A percentile compares a stretch with the other conserved stretches of the same genome.
phyloP scores from a whole-genome alignment of 2,888 invertebrate genomes.

The Luperina nickerlii region DNA sequence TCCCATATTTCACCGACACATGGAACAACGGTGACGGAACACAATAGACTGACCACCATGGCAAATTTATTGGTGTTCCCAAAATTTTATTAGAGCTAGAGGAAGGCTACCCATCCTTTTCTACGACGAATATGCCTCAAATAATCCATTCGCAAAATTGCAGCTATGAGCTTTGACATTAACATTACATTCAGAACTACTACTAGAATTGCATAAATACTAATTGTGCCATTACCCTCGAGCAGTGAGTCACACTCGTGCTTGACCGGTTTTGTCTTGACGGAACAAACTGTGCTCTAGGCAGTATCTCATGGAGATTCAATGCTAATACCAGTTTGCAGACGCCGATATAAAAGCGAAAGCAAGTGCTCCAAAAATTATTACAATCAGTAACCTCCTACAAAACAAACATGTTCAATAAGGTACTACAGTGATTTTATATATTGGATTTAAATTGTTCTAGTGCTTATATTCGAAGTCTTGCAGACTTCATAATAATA shows the following conservation, averaged over 20 bases:
- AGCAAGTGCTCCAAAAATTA: constrained; percentile 81
- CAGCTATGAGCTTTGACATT: constrained; percentile 40
- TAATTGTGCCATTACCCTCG: constrained; percentile 59
- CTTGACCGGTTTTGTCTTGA: constrained; percentile 57
- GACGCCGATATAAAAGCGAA: constrained; percentile 84
- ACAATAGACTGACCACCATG: neutral
- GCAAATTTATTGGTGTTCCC: no score
- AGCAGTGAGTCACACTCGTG: constrained; percentile 48
- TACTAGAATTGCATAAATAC: constrained; percentile 48
- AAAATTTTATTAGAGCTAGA: neutral
- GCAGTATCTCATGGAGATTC: constrained; percentile 69
- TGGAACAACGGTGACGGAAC: neutral
- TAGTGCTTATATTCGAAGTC: constrained; percentile 10
- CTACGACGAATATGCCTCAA: neutral
- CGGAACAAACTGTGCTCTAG: constrained; percentile 57
- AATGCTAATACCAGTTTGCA: constrained; percentile 80
- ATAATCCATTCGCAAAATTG: neutral
- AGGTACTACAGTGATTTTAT: constrained; percentile 74
- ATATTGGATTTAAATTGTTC: constrained; percentile 28
- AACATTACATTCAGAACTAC: constrained; percentile 26
- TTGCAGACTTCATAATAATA: neutral
- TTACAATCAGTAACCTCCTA: constrained; percentile 79
- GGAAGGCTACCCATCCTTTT: neutral
- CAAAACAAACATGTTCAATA: constrained; percentile 86
- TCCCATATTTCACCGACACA: neutral